Evolutionary conservation across 2,113 vertebrate genomes (phyloP), one percentile per base, ranked within the genome.

Genomic region (Butorides virescens): DNA sequence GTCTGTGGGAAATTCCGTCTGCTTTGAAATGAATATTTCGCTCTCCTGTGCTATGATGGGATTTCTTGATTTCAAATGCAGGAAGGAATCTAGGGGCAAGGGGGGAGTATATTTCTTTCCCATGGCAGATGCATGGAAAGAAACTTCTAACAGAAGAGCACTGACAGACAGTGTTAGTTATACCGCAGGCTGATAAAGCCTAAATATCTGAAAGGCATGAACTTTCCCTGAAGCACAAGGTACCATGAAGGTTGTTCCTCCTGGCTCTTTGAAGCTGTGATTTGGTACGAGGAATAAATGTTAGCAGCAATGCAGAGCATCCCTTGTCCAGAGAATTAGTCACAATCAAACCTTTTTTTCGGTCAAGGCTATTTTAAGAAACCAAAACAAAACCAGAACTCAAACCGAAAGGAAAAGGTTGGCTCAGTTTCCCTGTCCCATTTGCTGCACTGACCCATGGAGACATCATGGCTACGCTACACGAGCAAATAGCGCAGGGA

Each of bases 61-160:
- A 52, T 80, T 89, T 55, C 79, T 95, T 89, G 52, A 84, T 88
- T 93, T 91, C 83, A 91, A 78, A 59, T 9, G 13, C 72, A 86
- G 82, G 63, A 88, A 92, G 68, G 73, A 92, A 58, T 93, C 75
- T 62, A 70, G 55, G 79, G 72, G 34, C 32, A 88, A 83, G 84
- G 47, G 37, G n/a, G 46, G 83, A 74, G 50, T 77, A 49, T 77
- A 85, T 86, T 90, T 95, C 56, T 79, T 79, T 74, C 58, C n/a
- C 7, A 22, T 7, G 49, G n/a, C 36, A 88, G 76, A 92, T 46
- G 26, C 18, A 39, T n/a, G 15, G 79, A 83, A 86, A 90, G n/a
- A 70, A 83, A 47, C 68, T 71, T 92, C 36, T 86, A 80, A 86
- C 42, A 50, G 59, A 83, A 88, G 7, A 70, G 29, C 39, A 29